These are phyloP conservation scores for Ctenomys sociabilis DNA, from an alignment of 2,113 vertebrate genomes.

Conservation along the genomic window DNA sequence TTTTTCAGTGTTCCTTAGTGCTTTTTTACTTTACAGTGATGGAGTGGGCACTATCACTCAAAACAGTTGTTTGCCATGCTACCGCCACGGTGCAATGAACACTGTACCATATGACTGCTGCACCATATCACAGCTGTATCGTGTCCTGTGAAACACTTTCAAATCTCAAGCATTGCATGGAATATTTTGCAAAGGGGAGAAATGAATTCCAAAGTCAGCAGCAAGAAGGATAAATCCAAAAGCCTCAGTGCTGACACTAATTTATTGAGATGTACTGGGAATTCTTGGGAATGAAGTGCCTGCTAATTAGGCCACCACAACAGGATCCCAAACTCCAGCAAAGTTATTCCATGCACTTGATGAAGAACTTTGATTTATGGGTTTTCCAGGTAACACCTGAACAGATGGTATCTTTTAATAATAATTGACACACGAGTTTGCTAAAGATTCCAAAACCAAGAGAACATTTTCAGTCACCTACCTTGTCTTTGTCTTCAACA, in stretches of 20 bases:
- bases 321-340: constrained; percentile 48
- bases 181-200: constrained; percentile 17
- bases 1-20: not conserved
- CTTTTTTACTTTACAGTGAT: not conserved
- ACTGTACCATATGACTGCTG: not conserved
- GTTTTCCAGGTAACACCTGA: constrained; percentile 56
- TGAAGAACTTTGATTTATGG: constrained; percentile 69
- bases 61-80: not conserved
- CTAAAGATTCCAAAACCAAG: constrained; percentile 54
- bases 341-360: constrained; percentile 62
- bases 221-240: not conserved
- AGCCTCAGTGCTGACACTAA: constrained; percentile 28
- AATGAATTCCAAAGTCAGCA: not conserved
- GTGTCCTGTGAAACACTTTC: not conserved
- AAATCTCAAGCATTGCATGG: not conserved
- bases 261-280: constrained; percentile 44
- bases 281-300: constrained; percentile 40
- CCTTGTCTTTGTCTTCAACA: constrained; percentile 98
- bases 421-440: constrained; percentile 57
- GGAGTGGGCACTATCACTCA: not conserved
- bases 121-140: not conserved
- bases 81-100: not conserved
- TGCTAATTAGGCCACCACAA: constrained; percentile 66
- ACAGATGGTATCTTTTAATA: constrained; percentile 73
- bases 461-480: constrained; percentile 80